Evolutionary conservation across 2,113 vertebrate genomes (phyloP), one percentile per base, ranked within the genome.

Genomic region (Mirza zaza): DNA sequence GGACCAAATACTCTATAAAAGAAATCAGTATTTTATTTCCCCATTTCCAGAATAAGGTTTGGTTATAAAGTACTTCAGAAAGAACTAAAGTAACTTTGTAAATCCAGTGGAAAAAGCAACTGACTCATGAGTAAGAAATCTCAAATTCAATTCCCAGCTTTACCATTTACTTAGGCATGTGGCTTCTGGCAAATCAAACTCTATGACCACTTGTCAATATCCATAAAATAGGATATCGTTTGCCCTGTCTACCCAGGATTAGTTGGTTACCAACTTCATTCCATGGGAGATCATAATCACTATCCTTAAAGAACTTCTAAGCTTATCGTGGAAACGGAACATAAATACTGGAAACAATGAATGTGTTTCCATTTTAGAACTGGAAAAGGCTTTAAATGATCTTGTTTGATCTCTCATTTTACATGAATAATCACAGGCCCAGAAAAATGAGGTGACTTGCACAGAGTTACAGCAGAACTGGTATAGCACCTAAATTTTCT

Each of bases 151-250:
- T 73, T 52, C 52, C 59, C 13, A 90, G 88, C 50, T 92, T 59
- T 92, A 85, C 34, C 39, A 77, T 84, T 90, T 77, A 89, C 39
- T 89, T 83, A 88, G 20, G 81, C n/a, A 61, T 20, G 25, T 57
- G 9, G 48, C 13, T 90, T 97, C 65, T 82, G 50, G 82, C 48
- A 97, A 97, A 85, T 80, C n/a, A 82, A 96, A 91, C 18, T 70
- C 50, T 55, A 90, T 20, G 59, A 90, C 39, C 48, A 65, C 5
- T n/a, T 94, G 90, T 73, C 10, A 84, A 7, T 55, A 92, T 61
- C 80, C 90, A 4, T 76, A 91, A 91, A 97, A 68, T 10, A 48
- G 65, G 36, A 29, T 68, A 86, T 77, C 6, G 82, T 57, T 59
- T 91, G 67, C 39, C 65, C 29, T 92, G 73, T 59, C 32, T 92